phyloP scores from a whole-genome alignment of 2,797 vertebrate species.

The Anguilla megastoma region DNA sequence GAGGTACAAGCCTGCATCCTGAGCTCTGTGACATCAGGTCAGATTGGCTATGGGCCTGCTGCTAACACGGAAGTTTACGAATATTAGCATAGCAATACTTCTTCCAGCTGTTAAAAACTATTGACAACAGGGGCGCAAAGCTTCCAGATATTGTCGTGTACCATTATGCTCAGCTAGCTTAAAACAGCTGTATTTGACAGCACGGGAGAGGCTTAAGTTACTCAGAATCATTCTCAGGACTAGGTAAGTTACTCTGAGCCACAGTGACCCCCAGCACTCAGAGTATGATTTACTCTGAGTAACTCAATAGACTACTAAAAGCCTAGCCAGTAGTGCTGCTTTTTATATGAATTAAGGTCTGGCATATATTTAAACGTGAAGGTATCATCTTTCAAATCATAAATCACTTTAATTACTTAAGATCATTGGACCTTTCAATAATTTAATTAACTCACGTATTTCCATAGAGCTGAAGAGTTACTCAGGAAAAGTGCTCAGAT shows the following conservation, averaged over 20 bases:
- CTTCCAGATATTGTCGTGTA: no score
- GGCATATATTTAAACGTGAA: not conserved
- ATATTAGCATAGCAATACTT: no score
- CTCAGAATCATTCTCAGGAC: not conserved
- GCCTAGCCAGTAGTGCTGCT: not conserved
- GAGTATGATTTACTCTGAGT: not conserved
- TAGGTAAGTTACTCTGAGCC: not conserved
- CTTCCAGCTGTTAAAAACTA: no score
- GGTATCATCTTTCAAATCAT: conserved; percentile 2
- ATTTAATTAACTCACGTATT: not conserved
- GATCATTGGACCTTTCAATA: not conserved
- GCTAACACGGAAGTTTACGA: no score
- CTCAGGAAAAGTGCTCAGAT: not conserved
- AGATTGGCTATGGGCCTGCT: no score
- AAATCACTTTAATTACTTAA: not conserved
- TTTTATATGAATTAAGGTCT: not conserved
- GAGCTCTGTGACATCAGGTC: no score
- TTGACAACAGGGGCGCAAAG: no score
- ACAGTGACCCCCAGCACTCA: not conserved
- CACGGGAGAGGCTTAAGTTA: not conserved
- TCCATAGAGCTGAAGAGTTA: not conserved
- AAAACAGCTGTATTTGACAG: no score
- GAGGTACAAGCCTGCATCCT: no score
- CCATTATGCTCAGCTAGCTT: no score
- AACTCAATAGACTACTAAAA: not conserved